Percentiles rank a stretch among this genome's conserved stretches.
These are phyloP conservation scores for Tachina lurida DNA, from an alignment of 2,888 invertebrate species.

Conservation along the genomic window DNA sequence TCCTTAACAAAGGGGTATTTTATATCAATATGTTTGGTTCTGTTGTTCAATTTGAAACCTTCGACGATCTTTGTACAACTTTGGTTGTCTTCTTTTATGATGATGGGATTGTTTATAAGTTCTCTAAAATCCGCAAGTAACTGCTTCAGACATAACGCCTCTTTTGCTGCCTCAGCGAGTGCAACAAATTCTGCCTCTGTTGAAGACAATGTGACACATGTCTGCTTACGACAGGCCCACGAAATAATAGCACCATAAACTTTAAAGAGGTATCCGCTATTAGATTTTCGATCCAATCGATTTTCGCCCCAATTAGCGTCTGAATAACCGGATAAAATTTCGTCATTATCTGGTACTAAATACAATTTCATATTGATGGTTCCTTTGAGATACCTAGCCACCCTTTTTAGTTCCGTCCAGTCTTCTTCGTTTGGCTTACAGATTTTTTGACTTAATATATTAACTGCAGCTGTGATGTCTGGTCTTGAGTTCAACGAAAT, in stretches of 20 bases:
- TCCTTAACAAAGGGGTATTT: conserved; percentile 30
- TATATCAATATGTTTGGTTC: conserved; percentile 1
- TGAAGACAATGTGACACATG: conserved; percentile 4
- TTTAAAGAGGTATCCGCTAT: conserved; percentile 28
- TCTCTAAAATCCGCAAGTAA: conserved; percentile 29
- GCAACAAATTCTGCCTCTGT: conserved; percentile 23
- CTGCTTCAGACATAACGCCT: conserved; percentile 39
- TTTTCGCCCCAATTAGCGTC: too few species aligned
- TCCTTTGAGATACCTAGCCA: conserved; percentile 23
- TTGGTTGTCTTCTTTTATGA: conserved; percentile 22
- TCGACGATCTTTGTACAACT: conserved; percentile 35
- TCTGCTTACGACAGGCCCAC: conserved; percentile 32
- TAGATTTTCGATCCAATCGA: too few species aligned
- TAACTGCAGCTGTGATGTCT: conserved; percentile 30
- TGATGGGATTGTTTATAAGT: not conserved
- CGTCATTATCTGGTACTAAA: not conserved
- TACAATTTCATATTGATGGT: conserved; percentile 1
- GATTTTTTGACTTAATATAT: conserved; percentile 27
- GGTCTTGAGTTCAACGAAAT: conserved; percentile 30
- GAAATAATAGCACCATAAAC: conserved; percentile 28
- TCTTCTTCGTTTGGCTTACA: conserved; percentile 34
- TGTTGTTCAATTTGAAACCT: conserved; percentile 34
- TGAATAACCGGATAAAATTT: conserved; percentile 22
- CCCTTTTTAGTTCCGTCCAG: conserved; percentile 27
- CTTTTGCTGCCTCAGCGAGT: too few species aligned